phyloP scores from a whole-genome alignment of 2,888 invertebrate genomes.

The Cheilosia vulpina region DNA sequence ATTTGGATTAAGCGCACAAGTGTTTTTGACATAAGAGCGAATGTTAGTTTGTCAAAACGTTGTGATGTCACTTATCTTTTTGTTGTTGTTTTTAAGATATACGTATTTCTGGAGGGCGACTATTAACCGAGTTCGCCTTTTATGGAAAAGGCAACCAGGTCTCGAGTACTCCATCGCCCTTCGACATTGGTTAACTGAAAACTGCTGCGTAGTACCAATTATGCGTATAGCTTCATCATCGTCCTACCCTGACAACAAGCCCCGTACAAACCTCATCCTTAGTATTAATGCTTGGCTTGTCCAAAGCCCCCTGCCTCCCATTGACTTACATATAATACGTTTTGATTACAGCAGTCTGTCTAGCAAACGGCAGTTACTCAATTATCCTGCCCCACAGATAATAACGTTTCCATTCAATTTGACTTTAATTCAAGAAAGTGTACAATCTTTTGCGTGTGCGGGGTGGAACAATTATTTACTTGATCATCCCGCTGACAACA shows the following conservation, averaged over 20 bases:
- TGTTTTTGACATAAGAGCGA: background rate
- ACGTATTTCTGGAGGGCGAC: too few relatives aligned
- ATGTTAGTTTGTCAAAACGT: background rate
- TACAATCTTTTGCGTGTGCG: conserved; percentile 1
- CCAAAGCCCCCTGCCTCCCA: background rate
- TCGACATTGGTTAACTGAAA: too few relatives aligned
- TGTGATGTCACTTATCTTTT: background rate
- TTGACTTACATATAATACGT: conserved; percentile 53
- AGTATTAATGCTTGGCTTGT: background rate
- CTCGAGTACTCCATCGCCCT: too few relatives aligned
- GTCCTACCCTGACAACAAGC: background rate
- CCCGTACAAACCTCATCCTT: background rate
- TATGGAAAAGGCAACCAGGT: too few relatives aligned
- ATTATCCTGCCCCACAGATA: conserved; percentile 35
- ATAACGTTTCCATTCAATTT: conserved; percentile 43
- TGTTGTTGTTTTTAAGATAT: too few relatives aligned
- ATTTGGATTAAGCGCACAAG: conserved; percentile 51
- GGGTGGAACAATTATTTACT: conserved; percentile 25
- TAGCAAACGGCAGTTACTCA: conserved; percentile 33
- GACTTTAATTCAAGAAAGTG: conserved; percentile 33
- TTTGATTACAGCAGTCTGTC: conserved; percentile 49
- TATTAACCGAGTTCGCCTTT: too few relatives aligned
- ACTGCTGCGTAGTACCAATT: too few relatives aligned
- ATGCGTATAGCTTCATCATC: background rate
- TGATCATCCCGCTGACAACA: conserved; percentile 39